Percentiles rank a stretch among this genome's conserved stretches.
Conservation (phyloP, 2,113 vertebrate genomes). For the Cepphus grylle region DNA sequence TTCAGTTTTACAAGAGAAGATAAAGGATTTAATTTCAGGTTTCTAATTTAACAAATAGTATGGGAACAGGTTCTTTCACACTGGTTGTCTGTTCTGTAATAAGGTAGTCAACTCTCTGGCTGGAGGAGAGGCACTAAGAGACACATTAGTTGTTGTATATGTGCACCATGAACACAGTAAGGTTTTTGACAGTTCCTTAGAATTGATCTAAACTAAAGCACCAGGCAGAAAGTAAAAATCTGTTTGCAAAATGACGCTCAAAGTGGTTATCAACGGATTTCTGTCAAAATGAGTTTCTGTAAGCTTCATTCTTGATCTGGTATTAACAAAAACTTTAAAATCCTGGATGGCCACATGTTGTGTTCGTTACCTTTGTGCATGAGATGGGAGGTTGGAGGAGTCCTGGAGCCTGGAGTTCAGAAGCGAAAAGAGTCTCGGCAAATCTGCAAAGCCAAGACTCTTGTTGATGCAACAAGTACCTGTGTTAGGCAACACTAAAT, state of each 20-base stretch:
- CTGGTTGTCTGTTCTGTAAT: neutral
- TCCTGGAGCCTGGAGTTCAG: neutral
- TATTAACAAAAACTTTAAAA: neutral
- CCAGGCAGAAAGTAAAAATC: neutral
- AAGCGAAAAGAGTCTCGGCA: neutral
- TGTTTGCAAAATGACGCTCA: neutral
- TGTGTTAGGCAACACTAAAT: neutral
- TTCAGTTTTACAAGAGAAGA: neutral
- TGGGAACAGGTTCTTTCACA: neutral
- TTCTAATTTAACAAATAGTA: neutral
- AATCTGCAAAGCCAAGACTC: neutral
- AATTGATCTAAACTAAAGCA: neutral
- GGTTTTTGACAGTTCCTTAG: neutral
- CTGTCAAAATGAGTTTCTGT: neutral
- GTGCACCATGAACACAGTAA: neutral
- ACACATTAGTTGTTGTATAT: neutral
- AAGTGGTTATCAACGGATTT: neutral
- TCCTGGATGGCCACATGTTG: neutral
- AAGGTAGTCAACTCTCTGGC: neutral
- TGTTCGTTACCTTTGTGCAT: neutral
- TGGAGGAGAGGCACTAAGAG: neutral
- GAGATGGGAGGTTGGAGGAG: neutral
- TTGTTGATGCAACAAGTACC: neutral
- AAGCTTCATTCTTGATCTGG: neutral
- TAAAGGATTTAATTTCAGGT: neutral